Evolutionary conservation across 2,797 vertebrate genomes (phyloP), one percentile per base, ranked within the genome.

Genomic region (Sebastes ruberrimus): DNA sequence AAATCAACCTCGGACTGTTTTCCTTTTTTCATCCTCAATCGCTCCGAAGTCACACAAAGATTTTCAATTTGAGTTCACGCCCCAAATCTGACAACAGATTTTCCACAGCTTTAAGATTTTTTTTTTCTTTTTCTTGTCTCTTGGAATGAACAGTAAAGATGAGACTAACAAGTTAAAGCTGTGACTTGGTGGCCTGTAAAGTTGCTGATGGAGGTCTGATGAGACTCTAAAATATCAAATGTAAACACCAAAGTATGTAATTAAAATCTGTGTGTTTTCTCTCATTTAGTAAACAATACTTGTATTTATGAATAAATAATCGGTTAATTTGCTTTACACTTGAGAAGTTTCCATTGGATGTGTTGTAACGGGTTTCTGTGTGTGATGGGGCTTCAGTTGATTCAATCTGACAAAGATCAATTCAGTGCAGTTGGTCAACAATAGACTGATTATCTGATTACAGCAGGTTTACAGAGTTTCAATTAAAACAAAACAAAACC

Each of bases 341-440:
- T 16, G 33, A 20, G 7, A 42, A 72, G 23, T 87, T 87, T 86
- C 83, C 85, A 89, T 80, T 11, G 70, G 59, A 85, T 52, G 42
- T 57, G 28, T 6, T 23, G 33, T 63, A 30, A 27, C 27, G 16
- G 32, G 61, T 71, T 82, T 77, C 23, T 69, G 32, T 60, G 82
- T 49, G 20, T 67, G 75, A 79, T 20, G 49, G 2, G 0, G 10
- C 59, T 73, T 75, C 66, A 70, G 30, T 5, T 74, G 81, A 88
- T 85, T 83, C 27, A 5, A 32, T 46, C 32, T 35, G 78, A 86
- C 86, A 88, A 13, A 64, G 71, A 87, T 87, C 85, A 30, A 88
- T 90, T 52, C 8, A 52, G 67, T 7, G 33, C 71, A 73, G 66
- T 30, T 42, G 33, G 30, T 59, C 63, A 68, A 53, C 74, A 57